Evolutionary conservation across 35 echinoderm and acorn worm species (phyloP).

Genomic region (Acanthaster planci): DNA sequence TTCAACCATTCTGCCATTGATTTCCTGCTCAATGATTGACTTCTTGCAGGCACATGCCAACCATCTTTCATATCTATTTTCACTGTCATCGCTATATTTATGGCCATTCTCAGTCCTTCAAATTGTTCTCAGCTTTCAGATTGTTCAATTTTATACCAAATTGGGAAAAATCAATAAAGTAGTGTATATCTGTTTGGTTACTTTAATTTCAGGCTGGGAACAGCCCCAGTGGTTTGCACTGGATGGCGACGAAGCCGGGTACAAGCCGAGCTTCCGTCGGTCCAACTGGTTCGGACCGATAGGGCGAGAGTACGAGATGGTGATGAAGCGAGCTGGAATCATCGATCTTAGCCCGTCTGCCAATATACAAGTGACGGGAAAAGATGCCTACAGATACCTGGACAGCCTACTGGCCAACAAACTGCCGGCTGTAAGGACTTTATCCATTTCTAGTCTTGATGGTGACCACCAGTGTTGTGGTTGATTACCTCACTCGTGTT

Average conservation of each 20-base stretch:
- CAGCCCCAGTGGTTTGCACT: constrained; percentile 98
- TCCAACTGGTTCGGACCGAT: constrained; percentile 92
- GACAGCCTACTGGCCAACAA: constrained; percentile 88
- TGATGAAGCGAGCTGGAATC: constrained; percentile 86
- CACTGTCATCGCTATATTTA: no score
- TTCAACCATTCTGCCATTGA: no score
- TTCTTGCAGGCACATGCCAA: no score
- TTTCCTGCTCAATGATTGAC: no score
- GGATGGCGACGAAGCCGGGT: constrained; percentile 86
- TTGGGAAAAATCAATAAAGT: no score
- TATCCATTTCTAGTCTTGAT: no score
- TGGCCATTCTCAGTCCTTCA: no score
- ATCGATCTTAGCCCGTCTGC: constrained; percentile 94
- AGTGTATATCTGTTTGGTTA: neutral
- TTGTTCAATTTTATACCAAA: no score
- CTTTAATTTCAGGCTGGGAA: constrained; percentile 83
- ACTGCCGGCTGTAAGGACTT: constrained; percentile 72
- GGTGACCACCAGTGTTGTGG: no score
- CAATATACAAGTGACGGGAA: constrained; percentile 80
- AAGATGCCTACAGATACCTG: constrained; percentile 65
- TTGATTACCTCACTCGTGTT: no score
- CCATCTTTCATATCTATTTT: no score
- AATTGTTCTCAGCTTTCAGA: no score
- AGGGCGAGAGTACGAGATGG: constrained; percentile 82
- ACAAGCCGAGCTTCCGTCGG: constrained; percentile 79